Evolutionary conservation across 2,113 vertebrate species (phyloP), one percentile per base, ranked within the genome.

Genomic region (Mionectes macconnelli): DNA sequence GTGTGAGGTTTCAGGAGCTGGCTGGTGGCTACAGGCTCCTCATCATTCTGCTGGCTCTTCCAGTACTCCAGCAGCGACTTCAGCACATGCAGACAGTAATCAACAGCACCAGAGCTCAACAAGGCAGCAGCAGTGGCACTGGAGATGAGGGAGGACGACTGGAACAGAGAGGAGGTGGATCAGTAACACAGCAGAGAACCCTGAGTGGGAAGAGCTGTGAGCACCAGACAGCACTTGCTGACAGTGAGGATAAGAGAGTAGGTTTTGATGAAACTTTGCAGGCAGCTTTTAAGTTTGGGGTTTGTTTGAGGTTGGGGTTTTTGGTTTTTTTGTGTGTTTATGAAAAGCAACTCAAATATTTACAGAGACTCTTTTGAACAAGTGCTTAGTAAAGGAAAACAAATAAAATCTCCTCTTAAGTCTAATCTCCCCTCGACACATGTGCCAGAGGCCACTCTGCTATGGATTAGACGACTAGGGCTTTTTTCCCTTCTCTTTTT

Each of bases 101-200:
- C 99, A 52, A 99, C 99, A 6, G 99, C 98, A 18, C 99, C 99
- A 3, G 99, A 99, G 97, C 99, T 99, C 78, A 99, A 98, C 89
- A 99, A 60, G 12, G 99, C 99, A 2, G 99, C 99, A 1, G 99
- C 99, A 1, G 99, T 99, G 60, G 99, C 99, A 13, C 99, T 99
- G 50, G 99, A 99, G 98, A 99, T 99, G 94, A 99, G 98, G 52
- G 99, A 99, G 19, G 99, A 99, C 1, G 99, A 99, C 99, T 99
- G 96, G 8, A 52, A 94, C 8, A 37, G 68, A 86, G 63, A 72
- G 70, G 62, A 73, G 47, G 13, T 6, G 72, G 59, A 23, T 93
- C 81, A 92, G 22, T 12, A 45, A 27, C 66, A 77, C 59, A 64
- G 53, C 84, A 50, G 42, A 63, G 50, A 68, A 55, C 4, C 17